Evolutionary conservation across 2,113 vertebrate species (phyloP), one percentile per base, ranked within the genome.

Genomic region (Platanista minor): DNA sequence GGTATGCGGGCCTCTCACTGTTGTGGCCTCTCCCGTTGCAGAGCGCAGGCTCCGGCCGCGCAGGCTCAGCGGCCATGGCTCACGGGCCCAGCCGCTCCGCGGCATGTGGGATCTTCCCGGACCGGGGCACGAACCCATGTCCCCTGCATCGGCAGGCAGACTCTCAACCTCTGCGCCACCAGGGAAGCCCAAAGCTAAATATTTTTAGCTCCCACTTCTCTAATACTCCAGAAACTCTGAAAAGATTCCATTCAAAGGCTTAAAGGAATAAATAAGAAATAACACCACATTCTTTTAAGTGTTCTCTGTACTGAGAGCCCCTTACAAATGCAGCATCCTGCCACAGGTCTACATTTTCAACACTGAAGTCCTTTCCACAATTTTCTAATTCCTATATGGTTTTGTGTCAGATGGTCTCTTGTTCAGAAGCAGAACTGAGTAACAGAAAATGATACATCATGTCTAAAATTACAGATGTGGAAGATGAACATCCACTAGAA

Each of bases 241-340:
- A 49, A 92, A 87, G 41, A 72, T 74, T 87, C 88, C 67, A 89
- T 64, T 97, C 41, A 86, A 97, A 94, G 52, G 31, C 17, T 90
- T 94, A 87, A 95, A 81, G 61, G 39, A 96, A 41, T 72, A 83
- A 94, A 21, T 20, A 91, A 72, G 66, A 92, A 91, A 75, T 69
- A 81, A 83, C 36, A 46, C 1, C 49, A 43, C 49, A 52, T 81
- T 54, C n/a, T 77, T 54, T 39, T 15, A 77, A 81, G 66, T 62
- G 75, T 85, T 96, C 66, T 87, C 52, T 74, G 54, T 57, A 57
- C 15, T 54, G 46, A 91, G 27, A 87, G 39, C 54, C 77, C 36
- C 85, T 94, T 67, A 77, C 1, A 80, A 94, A 83, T 17, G 46
- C 43, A 95, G 74, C 52, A 80, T 49, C 80, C 78, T 96, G 59